Base-by-base conservation (phyloP, 2,113 vertebrate species). In the Pterocles orientalis region DNA sequence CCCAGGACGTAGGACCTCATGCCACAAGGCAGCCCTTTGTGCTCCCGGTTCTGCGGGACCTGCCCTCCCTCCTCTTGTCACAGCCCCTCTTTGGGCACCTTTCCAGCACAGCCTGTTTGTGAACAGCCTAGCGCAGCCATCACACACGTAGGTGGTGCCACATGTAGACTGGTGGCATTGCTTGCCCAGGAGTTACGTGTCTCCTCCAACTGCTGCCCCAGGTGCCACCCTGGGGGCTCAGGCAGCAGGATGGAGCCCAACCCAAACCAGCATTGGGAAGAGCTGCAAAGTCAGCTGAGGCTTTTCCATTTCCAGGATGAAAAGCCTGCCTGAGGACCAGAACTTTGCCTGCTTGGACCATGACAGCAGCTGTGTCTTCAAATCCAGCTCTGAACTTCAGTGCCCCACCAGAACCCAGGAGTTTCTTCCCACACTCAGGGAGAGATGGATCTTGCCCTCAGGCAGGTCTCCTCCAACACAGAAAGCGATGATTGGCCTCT, bases 1-100 rank as follows among this genome's bases (percentile, higher is more conserved):
- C 57, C 58, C 3, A 4, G 36, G 33, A 53, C 0, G 0, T 2
- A 53, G 36, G 12, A 33, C 48, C 19, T 23, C 3, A 7, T 0
- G 5, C 41, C 20, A 5, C 26, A 66, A 14, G 62, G 68, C 68
- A 62, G 53, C 31, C 53, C 53, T 41, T 39, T 0, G 1, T 13
- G 8, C 54, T 53, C 18, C 69, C 3, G 6, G 45, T 7, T 25
- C 45, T 53, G 45, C 3, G 3, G 34, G 41, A 25, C 41, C 34
- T 60, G 43, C 13, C 24, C 18, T 81, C 26, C 31, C 57, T 86
- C 13, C 29, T 84, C 53, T 26, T 39, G 43, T n/a, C 65, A 70
- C 47, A 82, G 36, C 36, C 39, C 33, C n/a, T 68, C 81, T 60
- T 7, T 57, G 77, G 86, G 69, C 50, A 50, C 18, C 34, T 78